Evolutionary conservation across 2,888 invertebrate species (phyloP).

Genomic region (Oscheius sp.): DNA sequence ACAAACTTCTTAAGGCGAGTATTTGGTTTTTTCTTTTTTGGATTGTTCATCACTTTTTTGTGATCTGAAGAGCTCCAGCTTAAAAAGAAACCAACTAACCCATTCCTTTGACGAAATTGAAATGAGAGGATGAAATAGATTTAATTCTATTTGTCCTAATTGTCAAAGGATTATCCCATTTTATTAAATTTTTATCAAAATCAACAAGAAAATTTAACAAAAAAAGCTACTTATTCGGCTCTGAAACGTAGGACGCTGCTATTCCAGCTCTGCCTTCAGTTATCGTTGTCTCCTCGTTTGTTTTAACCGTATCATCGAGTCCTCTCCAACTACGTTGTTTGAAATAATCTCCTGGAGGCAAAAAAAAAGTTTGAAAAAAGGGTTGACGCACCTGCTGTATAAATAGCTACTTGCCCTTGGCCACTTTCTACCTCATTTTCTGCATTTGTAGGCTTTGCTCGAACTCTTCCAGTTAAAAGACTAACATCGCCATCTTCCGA

Average conservation of each 20-base stretch:
- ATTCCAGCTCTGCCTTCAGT: constrained; percentile 71
- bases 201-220: not conserved
- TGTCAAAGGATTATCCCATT: too few relatives aligned
- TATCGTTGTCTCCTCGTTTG: constrained; percentile 76
- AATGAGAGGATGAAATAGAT: not conserved
- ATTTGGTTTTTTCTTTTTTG: too few relatives aligned
- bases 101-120: too few relatives aligned
- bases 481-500: constrained; percentile 60
- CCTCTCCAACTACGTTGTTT: constrained; percentile 84
- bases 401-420: constrained; percentile 37
- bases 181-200: too few relatives aligned
- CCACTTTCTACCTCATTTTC: constrained; percentile 33
- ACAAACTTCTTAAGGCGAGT: too few relatives aligned
- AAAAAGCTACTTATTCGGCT: constrained; percentile 9
- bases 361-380: not conserved
- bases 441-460: constrained; percentile 36
- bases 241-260: constrained; percentile 56
- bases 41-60: too few relatives aligned
- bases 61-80: too few relatives aligned
- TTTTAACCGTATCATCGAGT: constrained; percentile 79
- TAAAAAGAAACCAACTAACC: too few relatives aligned
- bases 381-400: constrained; percentile 44
- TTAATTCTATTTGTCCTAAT: not conserved
- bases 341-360: constrained; percentile 76
- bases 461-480: constrained; percentile 63